phyloP scores from a whole-genome alignment of 2,113 vertebrate species.

The Laticauda laticaudata region DNA sequence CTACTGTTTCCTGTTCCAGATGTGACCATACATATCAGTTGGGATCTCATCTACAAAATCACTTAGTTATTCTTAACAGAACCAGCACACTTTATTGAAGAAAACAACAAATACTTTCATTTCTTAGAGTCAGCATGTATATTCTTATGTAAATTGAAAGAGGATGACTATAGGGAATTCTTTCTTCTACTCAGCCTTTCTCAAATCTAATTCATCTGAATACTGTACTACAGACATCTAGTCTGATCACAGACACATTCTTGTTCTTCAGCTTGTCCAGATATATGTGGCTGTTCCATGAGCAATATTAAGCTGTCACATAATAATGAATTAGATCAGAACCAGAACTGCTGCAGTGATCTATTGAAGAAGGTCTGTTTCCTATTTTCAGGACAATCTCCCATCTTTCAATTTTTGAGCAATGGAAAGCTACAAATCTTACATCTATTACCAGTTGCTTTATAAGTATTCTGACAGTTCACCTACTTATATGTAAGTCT shows the following conservation, averaged over 20 bases:
- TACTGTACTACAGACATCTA: background rate
- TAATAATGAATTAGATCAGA: conserved; percentile 10
- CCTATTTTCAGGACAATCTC: conserved; percentile 8
- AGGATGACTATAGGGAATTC: background rate
- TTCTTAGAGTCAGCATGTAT: background rate
- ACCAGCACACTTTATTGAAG: background rate
- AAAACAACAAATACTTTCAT: background rate
- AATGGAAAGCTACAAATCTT: background rate
- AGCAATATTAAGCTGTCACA: background rate
- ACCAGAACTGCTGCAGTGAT: conserved; percentile 11
- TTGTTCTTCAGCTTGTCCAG: background rate
- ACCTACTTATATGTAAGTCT: background rate
- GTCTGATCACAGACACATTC: background rate
- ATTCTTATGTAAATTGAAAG: background rate
- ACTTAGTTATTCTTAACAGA: background rate
- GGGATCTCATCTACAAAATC: background rate
- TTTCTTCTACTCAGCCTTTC: background rate
- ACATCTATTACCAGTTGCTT: background rate
- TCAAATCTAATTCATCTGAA: background rate
- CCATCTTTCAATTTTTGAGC: background rate
- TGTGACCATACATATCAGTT: background rate
- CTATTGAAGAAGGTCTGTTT: conserved; percentile 14
- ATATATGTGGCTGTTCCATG: conserved; percentile 2
- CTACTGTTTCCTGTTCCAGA: background rate
- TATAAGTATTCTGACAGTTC: background rate